Evolutionary conservation across 2,888 invertebrate species (phyloP), one percentile per base, ranked within the genome.

Genomic region (Lepetodrilus schrolli): DNA sequence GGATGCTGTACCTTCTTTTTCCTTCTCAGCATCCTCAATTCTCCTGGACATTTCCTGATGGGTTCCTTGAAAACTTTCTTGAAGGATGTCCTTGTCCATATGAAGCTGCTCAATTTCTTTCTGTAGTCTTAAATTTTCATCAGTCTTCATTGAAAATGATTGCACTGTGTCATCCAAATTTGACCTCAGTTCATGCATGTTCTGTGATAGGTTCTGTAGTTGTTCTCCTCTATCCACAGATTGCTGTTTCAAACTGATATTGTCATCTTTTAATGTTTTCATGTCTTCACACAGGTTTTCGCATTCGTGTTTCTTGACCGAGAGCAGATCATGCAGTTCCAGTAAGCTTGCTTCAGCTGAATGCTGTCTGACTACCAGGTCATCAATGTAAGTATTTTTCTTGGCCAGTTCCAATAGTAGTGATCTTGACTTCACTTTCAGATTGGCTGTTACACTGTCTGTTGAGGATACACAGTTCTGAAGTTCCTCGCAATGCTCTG

Each of bases 401-500:
- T 43, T 13, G 13, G 43, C 13, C 3, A 43, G 43, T n/a, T 43
- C 43, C 10, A 7, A 2, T 2, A 43, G 7, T 30, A 58, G 10
- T 58, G 26, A n/a, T 5, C n/a, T 20, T 2, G 2, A 26, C 30
- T 43, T 69, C 66, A 50, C 26, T 7, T 30, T 34, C 7, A 49
- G 30, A 30, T 48, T 49, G 34, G 23, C 50, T 13, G 51, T 38
- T 20, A 65, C 70, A 70, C 47, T 65, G 13, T 65, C 34, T n/a
- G 48, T n/a, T 21, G 37, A 36, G 20, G 30, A 13, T 21, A 50
- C 49, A 58, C 5, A 26, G 10, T 38, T 10, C n/a, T 38, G 23
- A 1, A 69, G 21, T 47, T 30, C n/a, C 21, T 68, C 50, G 51
- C 34, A 47, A 13, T 71, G 36, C 37, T 72, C 65, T 49, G 43